Base-by-base conservation (phyloP, 2,797 vertebrate species). In the Acanthurus lineatus region DNA sequence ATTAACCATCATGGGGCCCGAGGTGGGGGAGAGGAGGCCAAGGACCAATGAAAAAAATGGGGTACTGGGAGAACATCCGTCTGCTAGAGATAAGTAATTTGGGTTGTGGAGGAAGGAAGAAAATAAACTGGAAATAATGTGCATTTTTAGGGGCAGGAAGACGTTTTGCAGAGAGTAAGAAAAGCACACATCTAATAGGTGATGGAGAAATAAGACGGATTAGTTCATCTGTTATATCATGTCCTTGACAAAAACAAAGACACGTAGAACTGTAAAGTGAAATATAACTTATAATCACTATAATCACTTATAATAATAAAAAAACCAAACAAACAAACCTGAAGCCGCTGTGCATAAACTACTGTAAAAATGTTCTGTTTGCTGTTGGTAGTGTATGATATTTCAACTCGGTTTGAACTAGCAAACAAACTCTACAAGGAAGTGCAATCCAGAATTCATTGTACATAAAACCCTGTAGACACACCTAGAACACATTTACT, bases 1-100 rank as follows among this genome's bases (percentile, higher is more conserved):
- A 84, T 82, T 85, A 83, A 61, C 45, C 44, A 65, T 73, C 73
- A 81, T 62, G 49, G 69, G 77, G 76, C 52, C 52, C 9, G 28
- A 15, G 74, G 53, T 71, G 32, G 78, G 84, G 53, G 48, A 86
- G 65, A 72, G 16, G 40, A 91, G 70, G 81, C 66, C 77, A 83
- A 79, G 76, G 73, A 82, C 68, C 59, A 66, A 65, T 17, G 7
- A 17, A 73, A 85, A 82, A 89, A 92, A 70, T 77, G 53, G 89
- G 91, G 80, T 82, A 82, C 73, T 88, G 53, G 88, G 76, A 88
- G 76, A 89, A 83, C 70, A 82, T 87, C 64, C 69, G 73, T 71
- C 67, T 73, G 64, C 68, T 15, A 22, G 32, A 45, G 61, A 73
- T 48, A 11, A 81, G 52, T 28, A 76, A 72, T 63, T 64, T 45